Conservation (phyloP, 2,888 invertebrate species). For the Temnothorax rugatulus region DNA sequence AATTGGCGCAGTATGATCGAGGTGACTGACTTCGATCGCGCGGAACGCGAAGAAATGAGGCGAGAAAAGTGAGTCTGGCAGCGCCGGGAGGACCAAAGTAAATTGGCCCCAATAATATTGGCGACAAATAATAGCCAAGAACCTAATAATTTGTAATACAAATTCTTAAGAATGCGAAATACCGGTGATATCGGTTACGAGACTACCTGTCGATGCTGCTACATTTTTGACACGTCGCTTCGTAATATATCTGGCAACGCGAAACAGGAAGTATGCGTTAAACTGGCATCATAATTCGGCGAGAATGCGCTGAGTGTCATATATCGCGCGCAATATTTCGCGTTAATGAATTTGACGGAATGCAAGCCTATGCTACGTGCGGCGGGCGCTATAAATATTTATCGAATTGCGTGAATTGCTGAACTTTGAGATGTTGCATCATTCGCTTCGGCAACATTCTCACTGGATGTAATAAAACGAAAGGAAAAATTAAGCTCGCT, state of each 20-base stretch:
- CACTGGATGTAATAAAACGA: conserved; percentile 29
- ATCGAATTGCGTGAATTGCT: conserved; percentile 13
- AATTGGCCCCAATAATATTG: conserved; percentile 31
- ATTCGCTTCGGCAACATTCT: neutral
- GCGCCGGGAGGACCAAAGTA: conserved; percentile 6
- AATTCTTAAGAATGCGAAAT: neutral
- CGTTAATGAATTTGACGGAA: conserved; percentile 21
- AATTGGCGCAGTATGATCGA: conserved; percentile 37
- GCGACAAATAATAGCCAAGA: neutral
- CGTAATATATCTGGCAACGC: neutral
- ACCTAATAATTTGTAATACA: neutral
- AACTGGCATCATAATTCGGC: conserved; percentile 12
- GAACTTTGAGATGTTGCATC: conserved; percentile 38
- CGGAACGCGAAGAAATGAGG: conserved; percentile 44
- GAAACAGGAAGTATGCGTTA: conserved; percentile 14
- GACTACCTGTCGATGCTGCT: neutral
- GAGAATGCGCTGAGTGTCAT: conserved; percentile 31
- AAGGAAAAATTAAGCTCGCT: neutral
- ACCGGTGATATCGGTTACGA: neutral
- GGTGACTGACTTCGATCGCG: conserved; percentile 47
- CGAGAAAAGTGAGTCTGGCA: conserved; percentile 38
- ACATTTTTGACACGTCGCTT: neutral
- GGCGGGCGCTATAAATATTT: conserved; percentile 44
- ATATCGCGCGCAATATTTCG: conserved; percentile 8
- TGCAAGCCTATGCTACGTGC: neutral